These are phyloP conservation scores for Orestias chungarensis DNA, from an alignment of 2,797 vertebrate species.

Conservation along the genomic window DNA sequence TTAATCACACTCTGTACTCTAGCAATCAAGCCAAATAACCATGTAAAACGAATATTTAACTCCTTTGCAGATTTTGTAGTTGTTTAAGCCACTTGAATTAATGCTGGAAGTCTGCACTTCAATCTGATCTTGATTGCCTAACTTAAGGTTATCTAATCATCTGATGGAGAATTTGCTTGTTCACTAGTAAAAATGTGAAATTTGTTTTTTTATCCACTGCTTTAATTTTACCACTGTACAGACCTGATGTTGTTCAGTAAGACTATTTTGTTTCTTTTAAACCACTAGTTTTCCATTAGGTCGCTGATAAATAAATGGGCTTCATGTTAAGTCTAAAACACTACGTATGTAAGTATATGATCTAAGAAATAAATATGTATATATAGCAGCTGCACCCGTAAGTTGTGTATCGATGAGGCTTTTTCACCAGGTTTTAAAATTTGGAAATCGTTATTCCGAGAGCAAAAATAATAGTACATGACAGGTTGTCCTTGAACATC, in stretches of 20 bases:
- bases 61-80: not conserved
- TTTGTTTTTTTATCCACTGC: no score
- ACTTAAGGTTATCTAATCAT: not conserved
- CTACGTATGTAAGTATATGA: not conserved
- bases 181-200: no score
- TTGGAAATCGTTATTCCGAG: conserved; percentile 38
- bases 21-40: not conserved
- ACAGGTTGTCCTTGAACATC: conserved; percentile 25
- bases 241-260: not conserved
- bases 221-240: not conserved
- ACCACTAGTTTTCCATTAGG: not conserved
- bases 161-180: not conserved
- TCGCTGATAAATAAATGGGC: not conserved
- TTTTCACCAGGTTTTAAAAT: conserved; percentile 3
- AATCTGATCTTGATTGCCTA: not conserved
- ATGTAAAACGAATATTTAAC: not conserved
- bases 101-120: not conserved
- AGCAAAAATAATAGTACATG: conserved; percentile 42
- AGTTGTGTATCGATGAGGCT: conserved; percentile 3
- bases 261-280: not conserved
- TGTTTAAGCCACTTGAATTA: not conserved
- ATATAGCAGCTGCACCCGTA: no score
- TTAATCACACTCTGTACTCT: not conserved
- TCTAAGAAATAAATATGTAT: no score
- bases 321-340: not conserved